Conservation (phyloP, 2,797 vertebrate genomes). For the Hyperoplus lanceolatus region DNA sequence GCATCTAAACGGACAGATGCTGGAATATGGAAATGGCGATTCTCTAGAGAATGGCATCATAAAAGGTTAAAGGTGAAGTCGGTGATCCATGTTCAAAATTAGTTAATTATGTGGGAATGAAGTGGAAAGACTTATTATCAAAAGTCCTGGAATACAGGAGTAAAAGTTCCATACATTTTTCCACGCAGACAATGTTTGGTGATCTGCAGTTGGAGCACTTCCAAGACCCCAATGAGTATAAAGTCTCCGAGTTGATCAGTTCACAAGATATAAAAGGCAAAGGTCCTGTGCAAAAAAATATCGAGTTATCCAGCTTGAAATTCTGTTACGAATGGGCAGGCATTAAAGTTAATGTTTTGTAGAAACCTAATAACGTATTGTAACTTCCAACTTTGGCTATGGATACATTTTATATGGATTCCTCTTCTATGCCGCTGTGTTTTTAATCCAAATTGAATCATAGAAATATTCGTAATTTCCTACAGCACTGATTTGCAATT, state of each 20-base stretch:
- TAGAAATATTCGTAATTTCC: background rate
- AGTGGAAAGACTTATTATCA: background rate
- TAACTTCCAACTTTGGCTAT: background rate
- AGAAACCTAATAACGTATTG: background rate
- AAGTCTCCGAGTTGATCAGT: slow-evolving; percentile 7
- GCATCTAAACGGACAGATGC: slow-evolving; percentile 44
- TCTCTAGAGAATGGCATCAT: slow-evolving; percentile 18
- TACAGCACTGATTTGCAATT: background rate
- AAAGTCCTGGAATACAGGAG: background rate
- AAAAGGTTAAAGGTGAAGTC: background rate
- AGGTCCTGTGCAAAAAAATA: background rate
- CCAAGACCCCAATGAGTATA: background rate
- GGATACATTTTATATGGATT: background rate
- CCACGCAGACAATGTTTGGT: background rate
- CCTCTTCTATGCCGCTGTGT: background rate
- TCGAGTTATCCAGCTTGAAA: background rate
- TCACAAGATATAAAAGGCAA: slow-evolving; percentile 10
- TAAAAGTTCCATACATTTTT: background rate
- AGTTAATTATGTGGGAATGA: background rate
- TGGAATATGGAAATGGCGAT: slow-evolving; percentile 40
- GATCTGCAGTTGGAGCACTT: slow-evolving; percentile 7
- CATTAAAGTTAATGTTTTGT: slow-evolving; percentile 1
- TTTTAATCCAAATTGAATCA: background rate
- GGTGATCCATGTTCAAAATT: slow-evolving; percentile 4
- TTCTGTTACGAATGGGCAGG: background rate